Conservation (phyloP, 2,113 vertebrate genomes). For the Mellivora capensis region DNA sequence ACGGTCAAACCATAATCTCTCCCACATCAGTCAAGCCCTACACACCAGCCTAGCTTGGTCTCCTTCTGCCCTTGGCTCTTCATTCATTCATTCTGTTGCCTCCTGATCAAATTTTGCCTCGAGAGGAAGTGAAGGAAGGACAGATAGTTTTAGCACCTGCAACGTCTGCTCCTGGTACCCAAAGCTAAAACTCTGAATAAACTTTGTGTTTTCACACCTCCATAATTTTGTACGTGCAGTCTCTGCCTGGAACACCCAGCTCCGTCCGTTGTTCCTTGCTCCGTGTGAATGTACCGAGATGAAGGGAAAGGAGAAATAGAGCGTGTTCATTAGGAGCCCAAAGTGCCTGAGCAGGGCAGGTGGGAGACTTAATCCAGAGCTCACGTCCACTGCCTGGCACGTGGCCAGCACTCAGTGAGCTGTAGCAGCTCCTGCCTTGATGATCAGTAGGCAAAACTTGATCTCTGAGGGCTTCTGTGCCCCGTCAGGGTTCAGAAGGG, state of each 20-base stretch:
- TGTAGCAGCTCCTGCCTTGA: background rate
- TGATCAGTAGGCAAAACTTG: background rate
- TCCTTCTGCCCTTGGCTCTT: background rate
- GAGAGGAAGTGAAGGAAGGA: background rate
- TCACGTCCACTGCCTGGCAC: background rate
- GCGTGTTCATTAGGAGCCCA: background rate
- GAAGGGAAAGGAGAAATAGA: background rate
- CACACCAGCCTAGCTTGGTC: background rate
- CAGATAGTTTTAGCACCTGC: background rate
- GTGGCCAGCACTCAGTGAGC: background rate
- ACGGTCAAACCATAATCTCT: background rate
- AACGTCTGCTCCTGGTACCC: background rate
- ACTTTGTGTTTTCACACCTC: background rate
- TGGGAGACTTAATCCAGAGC: background rate
- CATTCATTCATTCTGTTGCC: background rate
- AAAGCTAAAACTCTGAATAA: constrained; percentile 42
- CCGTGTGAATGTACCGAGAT: background rate
- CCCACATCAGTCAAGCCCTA: background rate
- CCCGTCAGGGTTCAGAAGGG: background rate
- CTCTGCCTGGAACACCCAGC: background rate
- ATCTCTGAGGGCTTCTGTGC: background rate
- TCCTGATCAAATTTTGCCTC: background rate
- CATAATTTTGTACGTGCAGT: background rate
- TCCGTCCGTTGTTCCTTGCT: constrained; percentile 2
- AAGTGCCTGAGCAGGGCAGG: background rate